A percentile compares a stretch with the other conserved stretches of the same genome.
Conservation (phyloP, 2,888 invertebrate species). For the Corbicula japonica region DNA sequence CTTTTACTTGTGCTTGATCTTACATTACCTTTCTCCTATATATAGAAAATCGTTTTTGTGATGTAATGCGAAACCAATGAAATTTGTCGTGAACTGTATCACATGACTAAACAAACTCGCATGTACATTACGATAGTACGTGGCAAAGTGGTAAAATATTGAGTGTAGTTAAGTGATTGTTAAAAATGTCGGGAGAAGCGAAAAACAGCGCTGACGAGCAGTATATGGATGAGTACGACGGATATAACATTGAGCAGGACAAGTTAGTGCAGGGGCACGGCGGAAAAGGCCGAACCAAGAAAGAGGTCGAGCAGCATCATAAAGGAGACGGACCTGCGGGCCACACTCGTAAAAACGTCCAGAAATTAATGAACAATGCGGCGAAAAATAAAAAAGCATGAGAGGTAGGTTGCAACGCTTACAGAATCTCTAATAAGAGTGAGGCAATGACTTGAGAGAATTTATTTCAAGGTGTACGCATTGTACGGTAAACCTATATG, state of each 20-base stretch:
- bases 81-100: constrained; percentile 1
- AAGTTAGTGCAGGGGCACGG: constrained; percentile 96
- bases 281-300: constrained; percentile 96
- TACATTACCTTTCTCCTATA: no score
- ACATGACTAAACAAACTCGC: constrained; percentile 41
- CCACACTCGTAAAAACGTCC: constrained; percentile 95
- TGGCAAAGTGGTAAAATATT: constrained; percentile 25
- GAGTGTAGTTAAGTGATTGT: neutral
- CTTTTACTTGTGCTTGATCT: no score
- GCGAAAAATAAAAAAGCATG: constrained; percentile 73
- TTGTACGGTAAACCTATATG: no score
- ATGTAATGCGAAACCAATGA: constrained; percentile 23
- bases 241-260: constrained; percentile 97
- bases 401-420: constrained; percentile 23
- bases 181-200: constrained; percentile 56
- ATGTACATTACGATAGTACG: constrained; percentile 32
- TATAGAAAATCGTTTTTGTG: no score
- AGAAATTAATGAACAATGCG: constrained; percentile 83
- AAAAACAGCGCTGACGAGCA: constrained; percentile 63
- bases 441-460: no score
- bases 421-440: no score
- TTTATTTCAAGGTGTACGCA: no score
- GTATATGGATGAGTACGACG: constrained; percentile 93
- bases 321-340: constrained; percentile 97
- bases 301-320: constrained; percentile 95